These are phyloP conservation scores for Enteromius radiatus DNA, from an alignment of 2,797 vertebrate species.

Conservation along the genomic window DNA sequence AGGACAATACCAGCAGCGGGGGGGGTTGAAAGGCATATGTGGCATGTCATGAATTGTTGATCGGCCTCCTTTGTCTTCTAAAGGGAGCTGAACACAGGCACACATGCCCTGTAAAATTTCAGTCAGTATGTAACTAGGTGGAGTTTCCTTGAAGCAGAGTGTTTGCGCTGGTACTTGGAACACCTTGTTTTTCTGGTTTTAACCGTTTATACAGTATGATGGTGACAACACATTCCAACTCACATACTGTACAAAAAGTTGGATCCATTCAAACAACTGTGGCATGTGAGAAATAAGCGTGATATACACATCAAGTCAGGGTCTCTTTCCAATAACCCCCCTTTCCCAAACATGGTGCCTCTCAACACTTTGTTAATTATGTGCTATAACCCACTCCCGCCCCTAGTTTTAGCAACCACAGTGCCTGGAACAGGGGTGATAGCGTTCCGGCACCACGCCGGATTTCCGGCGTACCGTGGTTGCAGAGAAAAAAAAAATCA, in stretches of 20 bases:
- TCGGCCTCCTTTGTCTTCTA: constrained; percentile 4
- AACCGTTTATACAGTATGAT: constrained; percentile 53
- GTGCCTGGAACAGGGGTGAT: constrained; percentile 48
- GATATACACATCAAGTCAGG: constrained; percentile 56
- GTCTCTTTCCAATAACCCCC: constrained; percentile 44
- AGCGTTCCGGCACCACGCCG: too few relatives aligned
- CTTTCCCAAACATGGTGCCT: constrained; percentile 37
- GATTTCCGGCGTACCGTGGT: too few relatives aligned
- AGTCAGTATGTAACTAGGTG: constrained; percentile 27
- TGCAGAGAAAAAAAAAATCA: too few relatives aligned
- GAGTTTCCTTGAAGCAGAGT: constrained; percentile 36
- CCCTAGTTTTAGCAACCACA: constrained; percentile 12
- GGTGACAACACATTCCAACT: not conserved
- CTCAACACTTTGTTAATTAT: constrained; percentile 58
- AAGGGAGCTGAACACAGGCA: not conserved
- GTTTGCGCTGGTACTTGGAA: constrained; percentile 39
- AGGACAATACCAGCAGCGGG: constrained; percentile 6
- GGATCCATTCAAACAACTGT: not conserved
- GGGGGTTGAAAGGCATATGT: not conserved
- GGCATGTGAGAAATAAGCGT: constrained; percentile 27
- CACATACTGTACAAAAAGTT: not conserved
- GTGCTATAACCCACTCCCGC: not conserved
- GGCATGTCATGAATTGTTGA: constrained; percentile 20
- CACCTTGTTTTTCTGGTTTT: constrained; percentile 47
- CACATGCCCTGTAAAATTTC: constrained; percentile 32